Percentiles rank a stretch among this genome's conserved stretches.
Conservation (phyloP, 2,888 invertebrate species). For the Dichetophora obliterata region DNA sequence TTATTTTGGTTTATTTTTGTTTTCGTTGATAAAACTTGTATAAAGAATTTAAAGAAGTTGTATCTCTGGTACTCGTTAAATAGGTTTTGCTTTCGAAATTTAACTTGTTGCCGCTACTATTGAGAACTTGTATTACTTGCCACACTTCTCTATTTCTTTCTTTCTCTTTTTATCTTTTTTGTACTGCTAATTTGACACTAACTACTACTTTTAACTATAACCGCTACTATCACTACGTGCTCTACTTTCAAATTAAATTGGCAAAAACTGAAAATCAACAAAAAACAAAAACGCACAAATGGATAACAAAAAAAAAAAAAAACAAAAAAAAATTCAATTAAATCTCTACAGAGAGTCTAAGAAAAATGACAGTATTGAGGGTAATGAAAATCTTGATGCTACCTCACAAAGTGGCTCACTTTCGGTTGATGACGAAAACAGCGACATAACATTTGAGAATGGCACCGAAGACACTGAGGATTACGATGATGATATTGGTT, state of each 20-base stretch:
- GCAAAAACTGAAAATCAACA: slow-evolving; percentile 5
- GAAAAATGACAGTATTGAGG: slow-evolving; percentile 59
- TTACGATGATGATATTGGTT: slow-evolving; percentile 64
- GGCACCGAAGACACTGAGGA: slow-evolving; percentile 64
- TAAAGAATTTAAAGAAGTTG: not conserved
- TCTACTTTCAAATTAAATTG: not conserved
- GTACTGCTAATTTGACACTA: not conserved
- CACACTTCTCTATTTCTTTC: slow-evolving; percentile 39
- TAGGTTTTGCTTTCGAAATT: no score
- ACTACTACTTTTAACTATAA: slow-evolving; percentile 13
- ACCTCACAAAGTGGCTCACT: slow-evolving; percentile 64
- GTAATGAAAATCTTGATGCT: slow-evolving; percentile 58
- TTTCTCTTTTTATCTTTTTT: slow-evolving; percentile 38
- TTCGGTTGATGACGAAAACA: slow-evolving; percentile 68
- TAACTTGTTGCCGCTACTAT: not conserved
- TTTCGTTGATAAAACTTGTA: slow-evolving; percentile 13
- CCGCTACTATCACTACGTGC: slow-evolving; percentile 7
- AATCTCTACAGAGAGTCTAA: slow-evolving; percentile 52
- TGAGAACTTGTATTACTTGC: slow-evolving; percentile 31
- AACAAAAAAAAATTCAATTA: not conserved
- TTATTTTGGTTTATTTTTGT: slow-evolving; percentile 17
- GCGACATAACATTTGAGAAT: slow-evolving; percentile 67
- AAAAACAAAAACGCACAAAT: slow-evolving; percentile 33
- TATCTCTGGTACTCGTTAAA: not conserved
- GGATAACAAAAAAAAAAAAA: not conserved